These are phyloP conservation scores for Tiaroga cobitis DNA, from an alignment of 2,797 vertebrate species.

Conservation along the genomic window DNA sequence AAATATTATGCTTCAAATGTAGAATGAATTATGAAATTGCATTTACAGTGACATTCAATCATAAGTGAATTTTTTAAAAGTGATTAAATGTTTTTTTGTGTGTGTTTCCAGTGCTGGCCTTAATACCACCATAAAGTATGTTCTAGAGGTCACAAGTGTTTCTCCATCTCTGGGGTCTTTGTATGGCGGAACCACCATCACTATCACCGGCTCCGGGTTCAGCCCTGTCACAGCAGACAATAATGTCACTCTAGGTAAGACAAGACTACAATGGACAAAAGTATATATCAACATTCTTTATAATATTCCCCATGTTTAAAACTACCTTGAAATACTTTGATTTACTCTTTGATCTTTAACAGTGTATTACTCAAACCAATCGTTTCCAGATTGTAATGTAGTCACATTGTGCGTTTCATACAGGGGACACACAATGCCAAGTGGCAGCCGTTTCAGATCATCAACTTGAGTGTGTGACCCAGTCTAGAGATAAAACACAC, in stretches of 20 bases:
- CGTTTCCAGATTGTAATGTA: not conserved
- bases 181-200: constrained; percentile 81
- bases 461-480: constrained; percentile 76
- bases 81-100: not conserved
- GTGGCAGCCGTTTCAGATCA: constrained; percentile 72
- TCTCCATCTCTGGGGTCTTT: constrained; percentile 80
- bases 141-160: constrained; percentile 77
- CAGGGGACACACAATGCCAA: constrained; percentile 78
- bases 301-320: not conserved
- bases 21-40: not conserved
- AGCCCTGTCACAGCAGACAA: constrained; percentile 73
- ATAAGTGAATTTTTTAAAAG: not conserved
- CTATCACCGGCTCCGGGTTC: constrained; percentile 83
- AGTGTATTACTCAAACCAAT: not conserved
- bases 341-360: not conserved
- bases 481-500: constrained; percentile 67
- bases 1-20: not conserved
- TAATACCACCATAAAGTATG: constrained; percentile 75
- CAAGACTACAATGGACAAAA: not conserved
- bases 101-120: constrained; percentile 65
- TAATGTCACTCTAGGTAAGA: constrained; percentile 79
- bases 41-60: not conserved
- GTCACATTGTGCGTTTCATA: not conserved
- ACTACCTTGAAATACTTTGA: not conserved
- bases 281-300: not conserved